Base-by-base conservation (phyloP, 92 coral and sea anemone species). In the Heteractis magnifica region DNA sequence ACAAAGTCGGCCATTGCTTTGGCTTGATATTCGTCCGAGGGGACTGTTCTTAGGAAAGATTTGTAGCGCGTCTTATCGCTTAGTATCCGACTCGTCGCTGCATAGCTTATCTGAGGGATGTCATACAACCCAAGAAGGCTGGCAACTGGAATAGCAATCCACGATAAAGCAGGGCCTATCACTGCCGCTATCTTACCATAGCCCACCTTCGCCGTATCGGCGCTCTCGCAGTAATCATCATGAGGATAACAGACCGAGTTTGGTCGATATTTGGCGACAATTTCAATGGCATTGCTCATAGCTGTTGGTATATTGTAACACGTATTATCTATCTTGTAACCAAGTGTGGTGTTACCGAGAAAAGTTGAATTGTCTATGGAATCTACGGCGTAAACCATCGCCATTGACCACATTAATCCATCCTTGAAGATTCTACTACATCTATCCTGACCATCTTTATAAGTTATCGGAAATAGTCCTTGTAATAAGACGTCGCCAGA, bases 1-100 rank as follows among this genome's bases (percentile, higher is more conserved):
- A 97, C 95, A 53, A 97, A 90, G 52, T 91, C 81, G 1, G 97
- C 99, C 91, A 97, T 94, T 0, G 99, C 99, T 76, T 92, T 89
- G 8, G 99, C 97, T 86, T 97, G 99, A 49, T 86, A 92, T 18
- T 92, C 91, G 77, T 97, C 99, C 3, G 99, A 97, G 2, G 99
- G 99, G 26, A 97, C 96, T 0, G 99, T 97, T 7, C 99, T 81
- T 19, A 97, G 83, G 79, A 97, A 97, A 3, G 97, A 90, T 74
- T 84, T 92, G 80, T 92, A 97, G 11, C 99, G 87, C 10, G 98
- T 90, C 49, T 90, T 97, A 76, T 97, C 98, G 82, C 97, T 95
- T n/a, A 97, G 85, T 77, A 92, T 86, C 4, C 97, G 91, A 65
- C 98, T 94, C 52, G 98, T 90, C 14, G 99, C 94, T 4, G 95